A percentile compares a stretch with the other conserved stretches of the same genome.
phyloP scores from a whole-genome alignment of 2,888 invertebrate species.

The Brachyptera putata region DNA sequence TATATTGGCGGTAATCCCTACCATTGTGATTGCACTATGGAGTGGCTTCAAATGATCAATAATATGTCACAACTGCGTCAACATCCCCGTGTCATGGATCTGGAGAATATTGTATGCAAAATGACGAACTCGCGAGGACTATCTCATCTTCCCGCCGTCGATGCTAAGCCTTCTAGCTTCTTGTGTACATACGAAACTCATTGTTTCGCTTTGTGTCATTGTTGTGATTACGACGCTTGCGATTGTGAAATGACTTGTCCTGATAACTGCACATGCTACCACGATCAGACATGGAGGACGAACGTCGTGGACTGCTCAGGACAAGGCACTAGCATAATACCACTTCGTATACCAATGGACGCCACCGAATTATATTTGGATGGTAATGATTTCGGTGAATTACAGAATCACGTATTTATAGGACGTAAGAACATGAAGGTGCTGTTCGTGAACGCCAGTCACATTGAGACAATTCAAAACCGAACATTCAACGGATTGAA shows the following conservation, averaged over 20 bases:
- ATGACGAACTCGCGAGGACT: constrained; percentile 79
- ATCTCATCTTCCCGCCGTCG: constrained; percentile 70
- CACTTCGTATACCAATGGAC: constrained; percentile 87
- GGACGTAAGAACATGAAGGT: constrained; percentile 85
- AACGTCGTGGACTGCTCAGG: constrained; percentile 89
- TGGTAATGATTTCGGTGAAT: constrained; percentile 78
- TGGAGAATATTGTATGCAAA: constrained; percentile 83
- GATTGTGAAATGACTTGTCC: constrained; percentile 98
- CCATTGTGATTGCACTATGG: constrained; percentile 92
- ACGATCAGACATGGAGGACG: constrained; percentile 89
- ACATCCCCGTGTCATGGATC: constrained; percentile 83
- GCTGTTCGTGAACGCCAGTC: constrained; percentile 80
- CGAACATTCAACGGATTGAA: constrained; percentile 84
- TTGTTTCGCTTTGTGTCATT: constrained; percentile 91
- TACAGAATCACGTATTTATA: constrained; percentile 84
- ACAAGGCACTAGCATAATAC: constrained; percentile 71
- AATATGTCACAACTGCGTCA: constrained; percentile 74
- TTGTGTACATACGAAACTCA: constrained; percentile 88
- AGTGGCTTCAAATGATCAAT: constrained; percentile 88
- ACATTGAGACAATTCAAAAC: constrained; percentile 80
- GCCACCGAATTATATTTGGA: constrained; percentile 90
- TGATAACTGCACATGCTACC: constrained; percentile 88
- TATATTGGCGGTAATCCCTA: constrained; percentile 91
- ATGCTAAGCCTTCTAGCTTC: constrained; percentile 77
- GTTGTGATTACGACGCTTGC: constrained; percentile 94